Percentiles rank a stretch among this genome's conserved stretches.
Conservation (phyloP, 1,140 invertebrate genomes). For the Babylonia areolata region DNA sequence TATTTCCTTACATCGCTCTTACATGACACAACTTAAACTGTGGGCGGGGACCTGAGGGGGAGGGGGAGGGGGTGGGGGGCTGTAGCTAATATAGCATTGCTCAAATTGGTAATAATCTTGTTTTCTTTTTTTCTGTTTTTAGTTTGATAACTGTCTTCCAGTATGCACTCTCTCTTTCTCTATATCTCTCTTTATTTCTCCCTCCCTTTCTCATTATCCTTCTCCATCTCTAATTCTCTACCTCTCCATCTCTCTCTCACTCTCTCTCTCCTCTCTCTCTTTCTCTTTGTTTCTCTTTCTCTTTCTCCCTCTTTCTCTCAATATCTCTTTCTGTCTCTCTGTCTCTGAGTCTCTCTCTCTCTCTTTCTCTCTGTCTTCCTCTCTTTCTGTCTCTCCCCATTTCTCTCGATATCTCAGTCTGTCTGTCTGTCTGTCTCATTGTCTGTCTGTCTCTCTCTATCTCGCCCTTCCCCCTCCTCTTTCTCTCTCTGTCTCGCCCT, state of each 20-base stretch:
- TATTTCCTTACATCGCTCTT: too few relatives aligned
- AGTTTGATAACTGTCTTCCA: too few relatives aligned
- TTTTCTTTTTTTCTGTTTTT: too few relatives aligned
- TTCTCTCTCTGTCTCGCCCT: not conserved
- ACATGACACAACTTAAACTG: too few relatives aligned
- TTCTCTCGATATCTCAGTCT: not conserved
- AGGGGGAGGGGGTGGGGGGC: too few relatives aligned
- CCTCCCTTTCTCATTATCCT: not conserved
- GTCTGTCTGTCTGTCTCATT: not conserved
- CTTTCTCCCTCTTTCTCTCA: slow-evolving; percentile 4
- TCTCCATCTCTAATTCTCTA: too few relatives aligned
- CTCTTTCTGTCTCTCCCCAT: not conserved
- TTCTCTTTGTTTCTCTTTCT: not conserved
- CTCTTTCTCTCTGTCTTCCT: not conserved
- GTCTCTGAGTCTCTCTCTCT: slow-evolving; percentile 10
- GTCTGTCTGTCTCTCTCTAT: not conserved
- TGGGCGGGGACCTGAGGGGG: too few relatives aligned
- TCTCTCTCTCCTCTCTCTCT: not conserved
- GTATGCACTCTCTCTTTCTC: not conserved
- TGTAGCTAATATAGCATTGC: too few relatives aligned
- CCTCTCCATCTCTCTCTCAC: too few relatives aligned
- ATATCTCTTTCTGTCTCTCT: not conserved
- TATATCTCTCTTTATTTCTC: not conserved
- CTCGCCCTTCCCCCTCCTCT: not conserved
- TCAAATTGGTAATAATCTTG: too few relatives aligned